phyloP scores from a whole-genome alignment of 2,113 vertebrate genomes.

The Sapajus apella region DNA sequence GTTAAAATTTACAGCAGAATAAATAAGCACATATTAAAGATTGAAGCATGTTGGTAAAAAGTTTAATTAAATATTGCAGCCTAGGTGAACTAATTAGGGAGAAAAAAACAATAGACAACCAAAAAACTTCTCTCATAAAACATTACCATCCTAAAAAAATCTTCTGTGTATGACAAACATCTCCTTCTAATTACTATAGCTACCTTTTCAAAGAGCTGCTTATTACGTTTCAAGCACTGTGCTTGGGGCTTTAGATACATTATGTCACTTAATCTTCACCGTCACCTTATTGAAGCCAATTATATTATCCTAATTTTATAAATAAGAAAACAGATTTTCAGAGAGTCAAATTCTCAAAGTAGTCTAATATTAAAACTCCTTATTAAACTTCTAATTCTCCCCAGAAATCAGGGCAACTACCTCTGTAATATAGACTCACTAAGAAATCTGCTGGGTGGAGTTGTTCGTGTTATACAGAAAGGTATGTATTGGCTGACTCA shows the following conservation, averaged over 20 bases:
- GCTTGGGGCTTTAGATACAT: neutral
- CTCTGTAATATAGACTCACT: neutral
- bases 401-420: neutral
- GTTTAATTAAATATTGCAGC: conserved; percentile 7
- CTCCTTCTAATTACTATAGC: neutral
- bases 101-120: neutral
- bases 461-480: neutral
- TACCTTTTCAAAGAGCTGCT: neutral
- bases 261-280: neutral
- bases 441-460: neutral
- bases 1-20: neutral
- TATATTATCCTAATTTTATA: conserved; percentile 20
- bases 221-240: neutral
- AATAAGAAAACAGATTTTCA: neutral
- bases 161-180: neutral
- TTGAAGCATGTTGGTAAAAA: conserved; percentile 11
- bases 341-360: neutral
- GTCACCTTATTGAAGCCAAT: neutral
- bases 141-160: neutral
- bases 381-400: neutral
- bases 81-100: neutral
- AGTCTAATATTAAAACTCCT: neutral
- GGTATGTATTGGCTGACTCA: neutral
- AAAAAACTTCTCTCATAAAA: conserved; percentile 11
- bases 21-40: conserved; percentile 20